A percentile compares a stretch with the other conserved stretches of the same genome.
Conservation (phyloP, 2,113 vertebrate genomes). For the Festucalex cinctus region DNA sequence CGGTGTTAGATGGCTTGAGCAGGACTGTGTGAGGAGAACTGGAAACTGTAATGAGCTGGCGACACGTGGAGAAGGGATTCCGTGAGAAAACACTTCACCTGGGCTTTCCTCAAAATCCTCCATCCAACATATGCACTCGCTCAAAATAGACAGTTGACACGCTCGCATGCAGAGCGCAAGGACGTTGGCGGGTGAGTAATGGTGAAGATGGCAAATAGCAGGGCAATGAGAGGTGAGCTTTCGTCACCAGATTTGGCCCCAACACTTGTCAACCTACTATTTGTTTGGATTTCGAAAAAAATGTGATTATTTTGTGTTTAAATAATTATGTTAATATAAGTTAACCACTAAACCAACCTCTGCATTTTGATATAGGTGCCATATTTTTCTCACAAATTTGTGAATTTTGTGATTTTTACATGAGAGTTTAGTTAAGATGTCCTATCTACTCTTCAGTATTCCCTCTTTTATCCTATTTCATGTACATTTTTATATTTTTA, state of each 20-base stretch:
- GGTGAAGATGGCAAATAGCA: neutral
- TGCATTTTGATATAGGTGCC: neutral
- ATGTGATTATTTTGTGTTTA: no score
- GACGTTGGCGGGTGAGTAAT: neutral
- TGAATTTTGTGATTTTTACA: neutral
- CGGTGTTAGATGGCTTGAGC: conserved; percentile 19
- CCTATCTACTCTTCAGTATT: neutral
- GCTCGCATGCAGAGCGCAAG: conserved; percentile 22
- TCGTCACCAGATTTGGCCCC: neutral
- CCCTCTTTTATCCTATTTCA: neutral
- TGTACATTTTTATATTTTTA: conserved; percentile 8
- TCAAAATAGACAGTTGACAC: conserved; percentile 41
- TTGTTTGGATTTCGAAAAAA: no score
- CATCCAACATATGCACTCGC: conserved; percentile 13
- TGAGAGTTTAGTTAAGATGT: neutral
- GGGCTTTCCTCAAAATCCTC: conserved; percentile 52
- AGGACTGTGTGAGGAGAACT: conserved; percentile 21
- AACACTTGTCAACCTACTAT: no score
- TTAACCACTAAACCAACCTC: neutral
- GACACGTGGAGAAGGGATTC: conserved; percentile 38
- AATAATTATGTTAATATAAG: neutral
- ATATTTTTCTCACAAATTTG: neutral
- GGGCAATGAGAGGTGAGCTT: neutral
- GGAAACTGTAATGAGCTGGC: conserved; percentile 56
- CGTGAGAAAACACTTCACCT: conserved; percentile 53